Percentiles rank a stretch among this genome's conserved stretches.
These are phyloP conservation scores for Keiferia lycopersicella DNA, from an alignment of 2,888 invertebrate genomes.

Conservation along the genomic window DNA sequence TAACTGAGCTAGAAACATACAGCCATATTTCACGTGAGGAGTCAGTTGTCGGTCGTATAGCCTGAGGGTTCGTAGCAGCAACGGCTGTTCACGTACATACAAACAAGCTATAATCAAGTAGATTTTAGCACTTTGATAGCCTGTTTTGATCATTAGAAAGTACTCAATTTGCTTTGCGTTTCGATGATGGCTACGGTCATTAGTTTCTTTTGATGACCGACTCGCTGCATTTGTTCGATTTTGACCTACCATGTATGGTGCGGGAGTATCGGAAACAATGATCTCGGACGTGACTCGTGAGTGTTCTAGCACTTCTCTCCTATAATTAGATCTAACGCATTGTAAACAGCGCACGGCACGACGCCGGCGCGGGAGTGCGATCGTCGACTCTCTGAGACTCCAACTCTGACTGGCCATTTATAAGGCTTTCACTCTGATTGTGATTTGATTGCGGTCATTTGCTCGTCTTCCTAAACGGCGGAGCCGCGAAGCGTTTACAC, in stretches of 20 bases:
- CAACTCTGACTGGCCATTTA: slow-evolving; percentile 46
- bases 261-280: slow-evolving; percentile 40
- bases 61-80: slow-evolving; percentile 23
- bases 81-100: neutral
- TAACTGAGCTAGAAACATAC: slow-evolving; percentile 24
- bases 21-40: slow-evolving; percentile 27
- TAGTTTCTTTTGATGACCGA: slow-evolving; percentile 10
- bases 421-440: slow-evolving; percentile 72
- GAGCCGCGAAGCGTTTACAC: slow-evolving; percentile 55
- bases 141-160: slow-evolving; percentile 15
- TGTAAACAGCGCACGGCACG: slow-evolving; percentile 59
- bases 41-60: slow-evolving; percentile 4
- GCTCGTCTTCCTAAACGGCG: slow-evolving; percentile 61
- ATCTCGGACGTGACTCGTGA: slow-evolving; percentile 55
- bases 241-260: slow-evolving; percentile 19
- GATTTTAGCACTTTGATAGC: slow-evolving; percentile 19
- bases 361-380: slow-evolving; percentile 44
- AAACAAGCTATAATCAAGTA: slow-evolving; percentile 20
- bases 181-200: slow-evolving; percentile 1
- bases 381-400: slow-evolving; percentile 41
- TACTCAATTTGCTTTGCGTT: slow-evolving; percentile 6
- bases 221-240: slow-evolving; percentile 18
- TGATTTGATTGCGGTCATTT: slow-evolving; percentile 74
- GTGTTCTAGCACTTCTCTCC: slow-evolving; percentile 55
- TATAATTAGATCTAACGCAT: slow-evolving; percentile 69